Conservation (phyloP, 2,888 invertebrate genomes). For the Belgica antarctica region DNA sequence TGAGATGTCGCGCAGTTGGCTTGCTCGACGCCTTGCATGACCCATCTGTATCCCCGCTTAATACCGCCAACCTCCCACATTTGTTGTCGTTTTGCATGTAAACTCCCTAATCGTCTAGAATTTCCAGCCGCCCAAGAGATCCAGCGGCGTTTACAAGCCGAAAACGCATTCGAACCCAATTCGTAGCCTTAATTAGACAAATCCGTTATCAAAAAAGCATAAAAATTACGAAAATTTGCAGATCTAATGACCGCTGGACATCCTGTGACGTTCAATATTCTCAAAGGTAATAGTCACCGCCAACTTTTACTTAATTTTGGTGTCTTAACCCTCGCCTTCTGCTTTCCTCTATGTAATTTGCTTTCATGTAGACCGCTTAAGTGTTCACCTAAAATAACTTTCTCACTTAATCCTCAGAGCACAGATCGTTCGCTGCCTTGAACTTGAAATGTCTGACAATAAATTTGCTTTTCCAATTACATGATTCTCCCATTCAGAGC, state of each 20-base stretch:
- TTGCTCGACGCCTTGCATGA: neutral
- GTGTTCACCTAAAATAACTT: neutral
- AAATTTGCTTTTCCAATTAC: constrained; percentile 18
- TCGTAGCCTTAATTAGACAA: neutral
- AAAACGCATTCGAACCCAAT: no score
- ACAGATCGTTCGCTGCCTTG: neutral
- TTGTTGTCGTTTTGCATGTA: constrained; percentile 9
- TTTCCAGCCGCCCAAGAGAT: neutral
- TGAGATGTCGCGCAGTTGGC: neutral
- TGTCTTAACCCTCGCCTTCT: neutral
- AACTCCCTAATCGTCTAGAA: no score
- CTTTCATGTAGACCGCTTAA: neutral
- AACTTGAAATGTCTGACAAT: constrained; percentile 26
- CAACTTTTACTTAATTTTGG: neutral
- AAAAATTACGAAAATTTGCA: constrained; percentile 45
- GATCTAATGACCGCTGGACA: constrained; percentile 71
- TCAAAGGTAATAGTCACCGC: constrained; percentile 67
- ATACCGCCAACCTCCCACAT: neutral
- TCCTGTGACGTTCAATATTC: constrained; percentile 82
- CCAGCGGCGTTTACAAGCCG: no score
- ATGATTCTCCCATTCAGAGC: constrained; percentile 47
- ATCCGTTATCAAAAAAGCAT: neutral
- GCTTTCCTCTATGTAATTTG: neutral
- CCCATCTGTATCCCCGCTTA: neutral
- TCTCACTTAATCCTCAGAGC: neutral